Evolutionary conservation across 2,797 vertebrate species (phyloP).

Genomic region (Acanthis flammea): DNA sequence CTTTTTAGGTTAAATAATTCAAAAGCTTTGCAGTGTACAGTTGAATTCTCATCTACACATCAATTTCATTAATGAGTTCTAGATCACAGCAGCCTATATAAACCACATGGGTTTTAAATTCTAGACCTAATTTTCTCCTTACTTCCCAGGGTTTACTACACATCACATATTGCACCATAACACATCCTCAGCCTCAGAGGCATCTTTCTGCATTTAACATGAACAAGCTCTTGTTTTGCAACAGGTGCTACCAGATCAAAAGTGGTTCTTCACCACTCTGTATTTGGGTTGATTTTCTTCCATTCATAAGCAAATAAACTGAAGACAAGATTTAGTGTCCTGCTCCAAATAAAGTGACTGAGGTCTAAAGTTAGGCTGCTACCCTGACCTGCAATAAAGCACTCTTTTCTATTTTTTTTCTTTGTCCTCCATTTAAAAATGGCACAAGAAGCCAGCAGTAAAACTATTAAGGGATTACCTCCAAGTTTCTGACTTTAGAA

Average conservation of each 20-base stretch:
- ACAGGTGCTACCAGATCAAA: background rate
- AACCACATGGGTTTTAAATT: background rate
- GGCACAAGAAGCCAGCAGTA: background rate
- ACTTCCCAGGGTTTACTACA: background rate
- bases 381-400: background rate
- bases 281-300: background rate
- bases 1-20: background rate
- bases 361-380: background rate
- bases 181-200: background rate
- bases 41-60: background rate
- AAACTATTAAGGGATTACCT: slow-evolving; percentile 6
- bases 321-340: background rate
- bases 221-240: background rate
- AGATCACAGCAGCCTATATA: background rate
- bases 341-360: background rate
- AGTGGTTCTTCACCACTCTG: background rate
- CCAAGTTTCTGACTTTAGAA: background rate
- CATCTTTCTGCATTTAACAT: background rate
- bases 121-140: background rate
- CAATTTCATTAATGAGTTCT: background rate
- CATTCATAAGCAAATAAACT: background rate
- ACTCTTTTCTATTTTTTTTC: background rate
- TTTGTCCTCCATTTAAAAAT: background rate
- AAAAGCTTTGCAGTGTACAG: background rate
- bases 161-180: background rate